These are phyloP conservation scores for Pangasianodon gigas DNA, from an alignment of 2,113 vertebrate species.

Conservation along the genomic window DNA sequence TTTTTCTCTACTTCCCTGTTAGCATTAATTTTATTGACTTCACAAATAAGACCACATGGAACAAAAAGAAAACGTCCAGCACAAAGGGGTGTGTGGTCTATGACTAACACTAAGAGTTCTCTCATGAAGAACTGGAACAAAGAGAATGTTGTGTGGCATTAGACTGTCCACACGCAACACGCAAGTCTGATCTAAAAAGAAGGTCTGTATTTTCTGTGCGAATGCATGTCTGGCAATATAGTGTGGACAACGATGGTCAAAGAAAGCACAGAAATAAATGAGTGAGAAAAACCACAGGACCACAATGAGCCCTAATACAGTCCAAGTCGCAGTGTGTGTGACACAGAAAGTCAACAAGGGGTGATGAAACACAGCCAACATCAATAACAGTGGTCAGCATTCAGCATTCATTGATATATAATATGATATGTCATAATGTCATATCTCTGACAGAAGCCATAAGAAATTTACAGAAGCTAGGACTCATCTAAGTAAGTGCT, in stretches of 20 bases:
- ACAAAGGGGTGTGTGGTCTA: background rate
- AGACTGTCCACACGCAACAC: background rate
- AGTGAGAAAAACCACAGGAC: background rate
- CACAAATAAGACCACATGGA: background rate
- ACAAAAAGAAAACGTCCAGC: conserved; percentile 3
- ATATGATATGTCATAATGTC: background rate
- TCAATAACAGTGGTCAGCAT: background rate
- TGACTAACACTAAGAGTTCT: background rate
- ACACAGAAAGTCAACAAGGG: conserved; percentile 2
- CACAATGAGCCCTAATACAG: conserved; percentile 6
- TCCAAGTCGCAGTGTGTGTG: background rate
- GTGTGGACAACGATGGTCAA: background rate
- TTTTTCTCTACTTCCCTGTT: background rate
- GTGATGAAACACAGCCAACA: background rate
- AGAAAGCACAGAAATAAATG: background rate
- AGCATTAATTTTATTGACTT: background rate
- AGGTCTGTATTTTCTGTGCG: conserved; percentile 9
- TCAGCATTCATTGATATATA: conserved; percentile 1
- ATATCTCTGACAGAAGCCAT: background rate
- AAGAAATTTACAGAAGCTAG: background rate
- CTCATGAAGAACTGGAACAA: conserved; percentile 15
- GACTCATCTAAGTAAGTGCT: background rate
- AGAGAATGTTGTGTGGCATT: conserved; percentile 2
- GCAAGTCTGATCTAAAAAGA: background rate
- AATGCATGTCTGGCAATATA: background rate